These are phyloP conservation scores for Pegea sp. DNA, from an alignment of 23 tunicate species.

Conservation along the genomic window DNA sequence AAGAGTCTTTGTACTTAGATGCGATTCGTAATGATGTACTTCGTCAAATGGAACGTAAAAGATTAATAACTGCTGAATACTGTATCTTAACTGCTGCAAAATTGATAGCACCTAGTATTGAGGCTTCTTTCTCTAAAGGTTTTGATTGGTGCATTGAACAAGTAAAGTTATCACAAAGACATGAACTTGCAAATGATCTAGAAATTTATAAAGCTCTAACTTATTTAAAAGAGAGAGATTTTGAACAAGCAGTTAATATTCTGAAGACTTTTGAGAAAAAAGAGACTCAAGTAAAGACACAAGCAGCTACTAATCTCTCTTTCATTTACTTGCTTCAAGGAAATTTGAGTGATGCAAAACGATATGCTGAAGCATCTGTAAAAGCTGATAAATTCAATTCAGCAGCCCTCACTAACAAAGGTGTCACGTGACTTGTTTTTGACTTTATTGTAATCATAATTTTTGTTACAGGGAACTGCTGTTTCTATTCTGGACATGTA, in stretches of 20 bases:
- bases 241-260: conserved; percentile 53
- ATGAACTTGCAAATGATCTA: conserved; percentile 84
- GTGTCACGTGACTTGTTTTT: not conserved
- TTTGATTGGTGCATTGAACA: conserved; percentile 99
- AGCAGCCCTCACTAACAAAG: conserved; percentile 67
- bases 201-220: conserved; percentile 95
- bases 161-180: conserved; percentile 60
- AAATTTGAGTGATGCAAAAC: conserved; percentile 31
- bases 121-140: conserved; percentile 52
- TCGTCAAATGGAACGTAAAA: conserved; percentile 63
- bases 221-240: conserved; percentile 81
- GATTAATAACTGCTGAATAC: conserved; percentile 50
- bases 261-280: conserved; percentile 93
- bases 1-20: conserved; percentile 66
- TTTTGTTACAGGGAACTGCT: conserved; percentile 23
- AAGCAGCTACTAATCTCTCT: conserved; percentile 80
- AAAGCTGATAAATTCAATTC: conserved; percentile 84
- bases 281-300: conserved; percentile 81
- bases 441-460: not conserved
- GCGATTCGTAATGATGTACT: conserved; percentile 66
- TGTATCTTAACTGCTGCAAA: conserved; percentile 87
- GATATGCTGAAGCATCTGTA: conserved; percentile 77
- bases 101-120: conserved; percentile 78
- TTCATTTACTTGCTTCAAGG: conserved; percentile 91
- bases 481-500: conserved; percentile 21